Evolutionary conservation across 2,888 invertebrate genomes (phyloP), one percentile per base, ranked within the genome.

Genomic region (Pilophorus perplexus): DNA sequence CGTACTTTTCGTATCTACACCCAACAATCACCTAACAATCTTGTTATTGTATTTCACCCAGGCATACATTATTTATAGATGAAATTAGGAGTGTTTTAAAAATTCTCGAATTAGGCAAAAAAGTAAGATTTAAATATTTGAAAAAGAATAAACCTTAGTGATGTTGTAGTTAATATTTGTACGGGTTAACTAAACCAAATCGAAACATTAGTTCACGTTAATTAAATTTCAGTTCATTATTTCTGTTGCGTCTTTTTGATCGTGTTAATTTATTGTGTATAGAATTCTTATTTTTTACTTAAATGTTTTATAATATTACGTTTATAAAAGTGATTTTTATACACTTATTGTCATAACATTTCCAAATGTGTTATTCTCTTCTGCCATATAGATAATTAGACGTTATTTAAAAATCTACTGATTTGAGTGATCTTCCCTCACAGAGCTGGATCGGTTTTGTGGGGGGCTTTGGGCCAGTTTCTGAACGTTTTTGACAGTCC

Each of bases 171-270:
- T 38, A 23, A 64, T 64, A 64, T 64, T 64, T 54, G 50, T 64
- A 64, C 64, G 64, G 64, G 64, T 64, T 64, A 64, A 64, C 50
- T 64, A 64, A 64, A 64, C 64, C 64, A 64, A 64, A 64, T 38
- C 28, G 38, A 37, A 64, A 64, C 23, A 52, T 64, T 38, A 62
- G 44, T 62, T 62, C 28, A 52, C 38, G 64, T 64, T 64, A 27
- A 27, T 20, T 40, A 44, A 50, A 52, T 40, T 52, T 62, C 33
- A 60, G 42, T 28, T 64, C 42, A 23, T 33, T 64, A 48, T 48
- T 38, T 64, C 42, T 52, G 27, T 52, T 50, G 50, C 64, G 37
- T 64, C 64, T 52, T 33, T 37, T 52, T 64, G 38, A 64, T 28
- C 52, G 52, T 52, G 40, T 54, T 54, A 52, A 64, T 54, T 52